phyloP scores from a whole-genome alignment of 2,797 vertebrate genomes.

The Morelia viridis region DNA sequence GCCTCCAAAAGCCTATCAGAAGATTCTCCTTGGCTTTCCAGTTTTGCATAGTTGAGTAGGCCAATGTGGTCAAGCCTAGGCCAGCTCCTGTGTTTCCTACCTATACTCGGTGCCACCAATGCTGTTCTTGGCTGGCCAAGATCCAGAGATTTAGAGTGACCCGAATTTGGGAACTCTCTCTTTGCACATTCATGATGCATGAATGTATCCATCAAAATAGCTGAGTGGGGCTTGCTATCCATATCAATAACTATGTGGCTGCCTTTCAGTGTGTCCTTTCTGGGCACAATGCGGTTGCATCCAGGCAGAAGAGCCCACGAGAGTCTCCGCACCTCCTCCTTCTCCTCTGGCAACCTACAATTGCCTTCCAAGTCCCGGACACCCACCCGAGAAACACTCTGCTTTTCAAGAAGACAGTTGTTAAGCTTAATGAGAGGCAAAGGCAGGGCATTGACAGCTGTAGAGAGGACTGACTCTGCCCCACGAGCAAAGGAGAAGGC shows the following conservation, averaged over 20 bases:
- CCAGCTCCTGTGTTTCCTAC: slow-evolving; percentile 85
- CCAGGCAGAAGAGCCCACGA: accelerated
- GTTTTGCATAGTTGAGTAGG: slow-evolving; percentile 80
- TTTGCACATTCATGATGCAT: not conserved
- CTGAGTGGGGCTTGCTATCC: slow-evolving; percentile 26
- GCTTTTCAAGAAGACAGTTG: slow-evolving; percentile 71
- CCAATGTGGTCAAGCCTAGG: slow-evolving; percentile 83
- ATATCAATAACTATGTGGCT: slow-evolving; percentile 57
- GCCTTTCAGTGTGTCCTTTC: accelerated
- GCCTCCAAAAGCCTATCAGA: slow-evolving; percentile 78
- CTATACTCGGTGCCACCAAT: slow-evolving; percentile 69
- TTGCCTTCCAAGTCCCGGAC: accelerated
- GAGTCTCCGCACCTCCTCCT: accelerated
- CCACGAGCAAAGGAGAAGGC: slow-evolving; percentile 55
- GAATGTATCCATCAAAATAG: not conserved
- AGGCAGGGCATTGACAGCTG: slow-evolving; percentile 61
- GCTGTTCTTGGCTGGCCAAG: slow-evolving; percentile 60
- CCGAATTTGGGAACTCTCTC: slow-evolving; percentile 64
- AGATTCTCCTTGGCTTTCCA: slow-evolving; percentile 83
- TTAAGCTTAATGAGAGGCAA: slow-evolving; percentile 73
- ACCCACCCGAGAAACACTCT: accelerated
- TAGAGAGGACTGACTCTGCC: slow-evolving; percentile 48
- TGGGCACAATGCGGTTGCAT: accelerated
- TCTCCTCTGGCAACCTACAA: accelerated
- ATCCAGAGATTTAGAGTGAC: slow-evolving; percentile 77